These are phyloP conservation scores for Fragum whitleyi DNA, from an alignment of 2,888 invertebrate species.

Conservation along the genomic window DNA sequence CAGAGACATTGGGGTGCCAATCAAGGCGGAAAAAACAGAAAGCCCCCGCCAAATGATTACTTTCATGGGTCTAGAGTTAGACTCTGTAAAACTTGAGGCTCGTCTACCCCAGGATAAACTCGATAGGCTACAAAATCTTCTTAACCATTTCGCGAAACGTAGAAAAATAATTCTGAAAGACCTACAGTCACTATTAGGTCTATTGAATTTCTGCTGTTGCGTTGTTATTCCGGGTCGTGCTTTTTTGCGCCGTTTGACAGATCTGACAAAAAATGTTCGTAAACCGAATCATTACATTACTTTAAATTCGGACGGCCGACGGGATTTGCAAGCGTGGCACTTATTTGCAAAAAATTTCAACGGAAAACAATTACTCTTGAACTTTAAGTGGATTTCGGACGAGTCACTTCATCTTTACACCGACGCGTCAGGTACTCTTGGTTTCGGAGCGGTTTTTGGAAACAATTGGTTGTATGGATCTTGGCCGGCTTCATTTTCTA, in stretches of 20 bases:
- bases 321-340: constrained; percentile 34
- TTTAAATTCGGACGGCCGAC: constrained; percentile 26
- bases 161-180: constrained; percentile 21
- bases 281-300: constrained; percentile 42
- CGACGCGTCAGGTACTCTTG: no score
- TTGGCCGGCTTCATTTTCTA: not conserved
- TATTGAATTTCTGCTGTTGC: constrained; percentile 33
- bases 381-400: no score
- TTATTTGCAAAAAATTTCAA: constrained; percentile 45
- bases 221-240: no score
- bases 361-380: not conserved
- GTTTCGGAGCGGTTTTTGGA: no score
- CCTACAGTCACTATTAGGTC: constrained; percentile 31
- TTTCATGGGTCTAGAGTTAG: no score
- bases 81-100: no score
- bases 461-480: no score
- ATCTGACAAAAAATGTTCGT: no score
- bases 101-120: no score
- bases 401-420: no score
- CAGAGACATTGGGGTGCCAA: constrained; percentile 17
- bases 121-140: no score
- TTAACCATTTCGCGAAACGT: not conserved
- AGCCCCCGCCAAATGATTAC: not conserved
- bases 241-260: no score
- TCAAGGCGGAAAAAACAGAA: constrained; percentile 35